Base-by-base conservation (phyloP, 2,888 invertebrate genomes). In the Lasiommata megera region DNA sequence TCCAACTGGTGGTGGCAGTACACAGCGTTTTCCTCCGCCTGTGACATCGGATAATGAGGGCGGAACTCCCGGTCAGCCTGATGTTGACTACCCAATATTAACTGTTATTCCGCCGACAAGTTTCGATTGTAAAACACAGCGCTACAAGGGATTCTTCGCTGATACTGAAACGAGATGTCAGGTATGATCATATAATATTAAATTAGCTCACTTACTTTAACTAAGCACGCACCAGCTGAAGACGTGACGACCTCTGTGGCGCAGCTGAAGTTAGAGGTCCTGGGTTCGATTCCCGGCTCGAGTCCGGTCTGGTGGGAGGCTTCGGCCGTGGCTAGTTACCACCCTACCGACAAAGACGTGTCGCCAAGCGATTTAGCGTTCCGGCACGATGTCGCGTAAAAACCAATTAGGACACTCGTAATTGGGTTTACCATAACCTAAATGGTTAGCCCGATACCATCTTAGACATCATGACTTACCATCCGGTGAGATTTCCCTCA, bases 121-220 rank as follows among this genome's bases (percentile, higher is more conserved):
- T 64, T 97, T 97, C 77, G 93, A 93, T 73, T 97, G 97, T 82
- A 95, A 95, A 71, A 93, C 95, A 60, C 97, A 97, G 76, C 91
- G 97, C 18, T 97, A 97, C 81, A 97, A 97, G 73, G 97, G 97
- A 59, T 97, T 97, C 86, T 97, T 97, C 71, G 97, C 96, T 2
- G 97, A 97, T 84, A 95, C 96, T 9, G 95, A 95, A 68, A 96
- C 97, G 6, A 93, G 94, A 69, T 97, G 97, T 77, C 97, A 97
- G 92, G 95, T 95, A 81, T 76, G 70, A 67, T 28, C 36, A 50
- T 14, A 14, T 36, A 18, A 9, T n/a, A 31, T 31, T n/a, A 11
- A 1, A 7, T 18, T n/a, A n/a, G n/a, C n/a, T n/a, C n/a, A n/a
- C n/a, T n/a, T n/a, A n/a, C n/a, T n/a, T n/a, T n/a, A n/a, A n/a